These are phyloP conservation scores for Ophion ventricosus DNA, from an alignment of 2,888 invertebrate species.

Conservation along the genomic window DNA sequence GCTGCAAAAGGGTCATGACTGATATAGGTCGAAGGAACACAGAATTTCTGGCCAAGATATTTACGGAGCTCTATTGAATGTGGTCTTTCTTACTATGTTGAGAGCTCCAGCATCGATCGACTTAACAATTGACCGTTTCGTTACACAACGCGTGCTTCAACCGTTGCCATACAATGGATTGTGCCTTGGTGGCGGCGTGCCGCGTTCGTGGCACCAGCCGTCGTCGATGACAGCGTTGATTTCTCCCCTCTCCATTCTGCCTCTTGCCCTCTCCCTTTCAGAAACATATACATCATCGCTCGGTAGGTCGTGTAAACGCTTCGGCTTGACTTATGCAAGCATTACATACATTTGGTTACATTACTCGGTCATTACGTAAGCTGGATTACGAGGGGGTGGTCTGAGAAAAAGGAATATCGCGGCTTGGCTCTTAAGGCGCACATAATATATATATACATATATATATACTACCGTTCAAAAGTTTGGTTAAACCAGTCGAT, in stretches of 20 bases:
- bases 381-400: slow-evolving; percentile 77
- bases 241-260: background rate
- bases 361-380: slow-evolving; percentile 79
- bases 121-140: slow-evolving; percentile 75
- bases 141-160: slow-evolving; percentile 79
- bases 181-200: slow-evolving; percentile 71
- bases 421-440: slow-evolving; percentile 24
- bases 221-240: slow-evolving; percentile 55
- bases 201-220: slow-evolving; percentile 67
- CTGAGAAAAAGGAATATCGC: slow-evolving; percentile 55
- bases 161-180: slow-evolving; percentile 81
- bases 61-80: slow-evolving; percentile 22
- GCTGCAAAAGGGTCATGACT: background rate
- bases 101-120: slow-evolving; percentile 63
- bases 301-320: slow-evolving; percentile 71
- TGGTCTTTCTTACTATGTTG: slow-evolving; percentile 28
- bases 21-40: background rate
- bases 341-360: slow-evolving; percentile 83
- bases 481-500: too few relatives aligned
- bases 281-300: slow-evolving; percentile 38
- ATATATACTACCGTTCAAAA: too few relatives aligned
- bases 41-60: slow-evolving; percentile 8
- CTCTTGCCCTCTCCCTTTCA: slow-evolving; percentile 15
- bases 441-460: slow-evolving; percentile 4
- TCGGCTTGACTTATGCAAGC: slow-evolving; percentile 79